Percentiles rank a stretch among this genome's conserved stretches.
These are phyloP conservation scores for Bellardia pandia DNA, from an alignment of 2,888 invertebrate species.

Conservation along the genomic window DNA sequence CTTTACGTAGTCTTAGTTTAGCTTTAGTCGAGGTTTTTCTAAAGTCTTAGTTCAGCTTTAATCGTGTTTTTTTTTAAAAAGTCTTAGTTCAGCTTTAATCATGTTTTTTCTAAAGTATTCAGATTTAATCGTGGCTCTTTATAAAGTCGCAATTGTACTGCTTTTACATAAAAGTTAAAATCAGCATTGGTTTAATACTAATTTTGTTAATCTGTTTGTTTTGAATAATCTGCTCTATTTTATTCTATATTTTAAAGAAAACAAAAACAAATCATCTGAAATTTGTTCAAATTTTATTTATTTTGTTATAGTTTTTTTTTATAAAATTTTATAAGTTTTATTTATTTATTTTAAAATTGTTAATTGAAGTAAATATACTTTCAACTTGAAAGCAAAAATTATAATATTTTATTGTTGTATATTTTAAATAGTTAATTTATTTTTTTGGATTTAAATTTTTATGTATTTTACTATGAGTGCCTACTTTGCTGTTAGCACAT, in stretches of 20 bases:
- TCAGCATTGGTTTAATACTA: no score
- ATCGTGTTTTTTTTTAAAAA: no score
- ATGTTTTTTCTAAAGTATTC: no score
- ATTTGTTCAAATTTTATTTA: background rate
- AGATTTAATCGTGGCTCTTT: no score
- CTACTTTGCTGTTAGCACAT: conserved; percentile 48
- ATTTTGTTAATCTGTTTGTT: no score
- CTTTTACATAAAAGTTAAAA: no score
- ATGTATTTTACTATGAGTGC: background rate
- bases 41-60: no score
- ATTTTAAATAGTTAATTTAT: conserved; percentile 34
- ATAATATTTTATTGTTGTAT: conserved; percentile 6
- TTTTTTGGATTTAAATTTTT: conserved; percentile 7
- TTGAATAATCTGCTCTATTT: no score
- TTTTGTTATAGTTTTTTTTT: background rate
- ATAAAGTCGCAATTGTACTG: no score
- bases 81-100: no score
- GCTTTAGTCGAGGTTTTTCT: no score
- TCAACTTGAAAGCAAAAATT: background rate
- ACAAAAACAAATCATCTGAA: background rate
- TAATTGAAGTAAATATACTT: conserved; percentile 22
- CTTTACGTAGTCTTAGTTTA: no score
- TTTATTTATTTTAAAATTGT: background rate
- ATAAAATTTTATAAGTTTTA: background rate
- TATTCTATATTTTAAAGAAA: background rate